These are phyloP conservation scores for Lepidotrigona ventralis DNA, from an alignment of 1,140 invertebrate species.

Conservation along the genomic window DNA sequence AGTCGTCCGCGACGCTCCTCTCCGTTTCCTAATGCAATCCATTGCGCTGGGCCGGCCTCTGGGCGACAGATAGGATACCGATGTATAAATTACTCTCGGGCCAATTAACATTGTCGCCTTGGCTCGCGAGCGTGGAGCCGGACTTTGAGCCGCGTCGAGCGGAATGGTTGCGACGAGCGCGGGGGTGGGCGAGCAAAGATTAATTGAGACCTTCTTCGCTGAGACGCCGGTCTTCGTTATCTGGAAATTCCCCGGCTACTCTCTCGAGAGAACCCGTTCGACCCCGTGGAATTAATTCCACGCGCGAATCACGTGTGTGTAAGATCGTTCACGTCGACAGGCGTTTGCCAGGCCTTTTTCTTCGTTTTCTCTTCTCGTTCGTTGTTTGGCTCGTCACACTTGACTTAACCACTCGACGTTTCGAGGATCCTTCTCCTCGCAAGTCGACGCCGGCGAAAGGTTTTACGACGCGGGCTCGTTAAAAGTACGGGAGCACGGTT, in stretches of 20 bases:
- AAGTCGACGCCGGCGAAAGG: neutral
- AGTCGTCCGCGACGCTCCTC: constrained; percentile 28
- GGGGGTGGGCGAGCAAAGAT: constrained; percentile 45
- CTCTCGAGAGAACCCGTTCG: neutral
- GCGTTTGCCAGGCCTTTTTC: neutral
- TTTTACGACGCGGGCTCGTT: neutral
- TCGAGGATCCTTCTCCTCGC: neutral
- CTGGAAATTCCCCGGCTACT: constrained; percentile 11
- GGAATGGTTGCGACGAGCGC: too few species aligned
- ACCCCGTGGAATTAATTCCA: constrained; percentile 34
- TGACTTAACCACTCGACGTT: neutral
- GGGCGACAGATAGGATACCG: constrained; percentile 37
- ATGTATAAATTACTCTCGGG: constrained; percentile 59
- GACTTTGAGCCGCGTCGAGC: neutral
- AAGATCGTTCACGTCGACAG: constrained; percentile 1
- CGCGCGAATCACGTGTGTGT: neutral
- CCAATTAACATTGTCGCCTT: constrained; percentile 64
- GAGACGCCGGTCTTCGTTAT: neutral
- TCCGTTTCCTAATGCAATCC: constrained; percentile 50
- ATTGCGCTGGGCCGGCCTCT: constrained; percentile 31
- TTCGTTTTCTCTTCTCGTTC: neutral
- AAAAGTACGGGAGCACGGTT: neutral
- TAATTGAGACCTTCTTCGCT: constrained; percentile 43
- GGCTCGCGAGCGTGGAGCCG: constrained; percentile 20
- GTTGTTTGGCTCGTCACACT: neutral